Percentiles rank a stretch among this genome's conserved stretches.
Conservation (phyloP, 2,888 invertebrate species). For the Caenorhabditis sp. region DNA sequence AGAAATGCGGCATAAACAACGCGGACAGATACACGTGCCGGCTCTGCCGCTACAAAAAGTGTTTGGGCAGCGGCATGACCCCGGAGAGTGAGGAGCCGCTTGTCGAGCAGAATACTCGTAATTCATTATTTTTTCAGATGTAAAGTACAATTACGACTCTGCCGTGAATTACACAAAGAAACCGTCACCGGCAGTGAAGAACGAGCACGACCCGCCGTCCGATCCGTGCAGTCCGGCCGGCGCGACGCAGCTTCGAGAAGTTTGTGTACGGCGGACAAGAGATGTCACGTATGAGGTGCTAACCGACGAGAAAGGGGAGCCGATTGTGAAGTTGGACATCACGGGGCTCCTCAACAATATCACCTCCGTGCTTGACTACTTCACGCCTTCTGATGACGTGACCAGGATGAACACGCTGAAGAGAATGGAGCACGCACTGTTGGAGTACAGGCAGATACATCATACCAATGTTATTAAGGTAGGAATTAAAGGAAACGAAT, state of each 20-base stretch:
- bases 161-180: conserved; percentile 33
- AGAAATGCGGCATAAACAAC: conserved; percentile 41
- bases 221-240: conserved; percentile 21
- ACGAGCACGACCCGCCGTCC: conserved; percentile 9
- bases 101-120: background rate
- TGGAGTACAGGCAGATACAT: conserved; percentile 37
- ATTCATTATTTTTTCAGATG: conserved; percentile 23
- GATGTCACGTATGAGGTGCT: conserved; percentile 48
- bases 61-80: conserved; percentile 60
- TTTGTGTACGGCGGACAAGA: conserved; percentile 13
- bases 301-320: conserved; percentile 41
- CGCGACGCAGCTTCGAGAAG: background rate
- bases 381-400: conserved; percentile 13
- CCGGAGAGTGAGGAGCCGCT: conserved; percentile 45
- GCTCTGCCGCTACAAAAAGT: conserved; percentile 60
- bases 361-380: conserved; percentile 29
- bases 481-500: too few species aligned
- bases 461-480: conserved; percentile 42
- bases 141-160: conserved; percentile 48
- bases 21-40: conserved; percentile 50
- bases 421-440: conserved; percentile 44
- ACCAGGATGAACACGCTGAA: conserved; percentile 13
- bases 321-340: conserved; percentile 49
- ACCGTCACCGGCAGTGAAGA: conserved; percentile 15
- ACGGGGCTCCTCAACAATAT: conserved; percentile 45